Evolutionary conservation across 2,888 invertebrate genomes (phyloP), one percentile per base, ranked within the genome.

Genomic region (Gortyna flavago): DNA sequence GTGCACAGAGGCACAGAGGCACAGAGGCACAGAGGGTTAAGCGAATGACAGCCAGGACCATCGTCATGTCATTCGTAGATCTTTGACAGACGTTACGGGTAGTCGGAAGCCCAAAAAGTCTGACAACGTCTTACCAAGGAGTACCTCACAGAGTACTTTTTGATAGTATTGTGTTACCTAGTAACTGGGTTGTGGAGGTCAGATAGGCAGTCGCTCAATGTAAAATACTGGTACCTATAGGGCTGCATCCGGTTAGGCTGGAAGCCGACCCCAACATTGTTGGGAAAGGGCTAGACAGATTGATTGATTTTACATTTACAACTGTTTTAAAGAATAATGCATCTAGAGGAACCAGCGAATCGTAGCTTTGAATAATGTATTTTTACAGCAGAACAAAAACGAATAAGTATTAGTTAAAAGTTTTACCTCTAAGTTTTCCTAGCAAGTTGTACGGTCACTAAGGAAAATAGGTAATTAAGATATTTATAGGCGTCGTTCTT

Each of bases 381-480:
- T 67, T 38, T 62, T n/a, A 59, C 16, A 54, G 35, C 21, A 32
- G 18, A 76, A 79, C 48, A 8, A 41, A 62, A 64, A 38, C 66
- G 4, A 54, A 59, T 51, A 54, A 54, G 25, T 11, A n/a, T n/a
- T n/a, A n/a, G 21, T 25, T 32, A 8, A 81, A 57, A 66, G 13
- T 41, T 66, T 59, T 5, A 54, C 9, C 5, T n/a, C 13, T 25
- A 38, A 64, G n/a, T 48, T 68, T 73, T 54, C n/a, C 25, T 32
- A 41, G 25, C 35, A 70, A 64, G 41, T 48, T 48, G 13, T 61
- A 41, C 16, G 54, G 65, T 54, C 44, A 38, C 44, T 57, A 72
- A 51, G 48, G 11, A 70, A 79, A 72, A 62, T 79, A 48, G 84
- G 57, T 84, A 72, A 67, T 79, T 79, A 67, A 61, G 41, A 72